phyloP scores from a whole-genome alignment of 2,797 vertebrate genomes.

The Anomalospiza imberbis region DNA sequence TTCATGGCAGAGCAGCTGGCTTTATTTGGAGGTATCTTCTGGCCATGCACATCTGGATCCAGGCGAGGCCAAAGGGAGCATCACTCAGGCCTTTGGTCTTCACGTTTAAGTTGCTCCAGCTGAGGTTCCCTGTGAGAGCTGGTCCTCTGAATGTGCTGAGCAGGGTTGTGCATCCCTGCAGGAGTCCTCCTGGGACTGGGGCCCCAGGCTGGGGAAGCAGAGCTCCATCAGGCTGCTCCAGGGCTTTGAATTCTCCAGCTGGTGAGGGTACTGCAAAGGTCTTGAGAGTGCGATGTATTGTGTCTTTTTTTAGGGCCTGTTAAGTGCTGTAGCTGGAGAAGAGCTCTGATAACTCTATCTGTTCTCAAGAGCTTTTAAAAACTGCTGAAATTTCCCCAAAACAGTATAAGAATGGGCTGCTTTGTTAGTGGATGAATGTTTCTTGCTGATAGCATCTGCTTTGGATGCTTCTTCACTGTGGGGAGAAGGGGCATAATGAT shows the following conservation, averaged over 20 bases:
- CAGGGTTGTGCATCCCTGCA: background rate
- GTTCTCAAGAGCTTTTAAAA: slow-evolving; percentile 10
- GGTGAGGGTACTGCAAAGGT: background rate
- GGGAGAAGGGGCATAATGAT: background rate
- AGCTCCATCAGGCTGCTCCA: background rate
- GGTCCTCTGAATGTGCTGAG: background rate
- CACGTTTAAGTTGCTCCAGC: background rate
- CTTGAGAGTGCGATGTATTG: background rate
- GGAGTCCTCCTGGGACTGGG: slow-evolving; percentile 7
- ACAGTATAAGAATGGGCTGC: background rate
- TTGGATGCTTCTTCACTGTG: background rate
- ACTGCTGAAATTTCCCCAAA: background rate
- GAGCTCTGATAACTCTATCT: background rate
- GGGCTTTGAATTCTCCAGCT: slow-evolving; percentile 38
- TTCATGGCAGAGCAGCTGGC: background rate
- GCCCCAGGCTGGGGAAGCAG: background rate
- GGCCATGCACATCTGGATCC: background rate
- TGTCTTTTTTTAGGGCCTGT: slow-evolving; percentile 40
- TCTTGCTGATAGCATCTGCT: background rate
- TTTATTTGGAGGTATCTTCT: background rate
- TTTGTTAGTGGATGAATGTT: background rate
- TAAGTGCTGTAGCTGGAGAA: slow-evolving; percentile 24
- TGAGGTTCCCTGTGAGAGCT: background rate
- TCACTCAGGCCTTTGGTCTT: background rate
- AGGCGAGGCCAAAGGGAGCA: background rate